phyloP scores from a whole-genome alignment of 2,113 vertebrate genomes.

The Paraplagusia blochii region DNA sequence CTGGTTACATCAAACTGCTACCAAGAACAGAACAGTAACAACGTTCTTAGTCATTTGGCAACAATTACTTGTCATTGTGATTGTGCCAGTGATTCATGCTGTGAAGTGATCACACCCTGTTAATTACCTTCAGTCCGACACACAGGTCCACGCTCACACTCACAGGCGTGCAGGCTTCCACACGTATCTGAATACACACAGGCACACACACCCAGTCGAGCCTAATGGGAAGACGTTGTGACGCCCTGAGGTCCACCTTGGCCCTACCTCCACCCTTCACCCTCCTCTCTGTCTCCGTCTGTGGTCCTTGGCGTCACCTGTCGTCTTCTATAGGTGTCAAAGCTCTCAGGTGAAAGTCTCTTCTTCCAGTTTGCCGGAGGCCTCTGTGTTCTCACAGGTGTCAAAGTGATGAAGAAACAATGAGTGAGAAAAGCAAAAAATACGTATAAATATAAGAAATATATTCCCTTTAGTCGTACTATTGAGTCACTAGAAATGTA shows the following conservation, averaged over 20 bases:
- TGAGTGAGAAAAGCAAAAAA: neutral
- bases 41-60: neutral
- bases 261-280: constrained; percentile 18
- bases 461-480: too few relatives aligned
- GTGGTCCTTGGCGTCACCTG: constrained; percentile 43
- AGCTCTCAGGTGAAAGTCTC: constrained; percentile 25
- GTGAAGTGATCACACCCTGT: constrained; percentile 27
- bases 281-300: constrained; percentile 25
- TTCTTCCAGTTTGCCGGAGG: constrained; percentile 42
- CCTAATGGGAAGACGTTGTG: constrained; percentile 30
- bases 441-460: too few relatives aligned
- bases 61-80: neutral
- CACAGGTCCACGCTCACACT: constrained; percentile 17
- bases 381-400: constrained; percentile 11
- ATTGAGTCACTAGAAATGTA: too few relatives aligned
- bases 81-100: constrained; percentile 10
- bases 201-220: constrained; percentile 2
- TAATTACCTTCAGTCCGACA: constrained; percentile 29
- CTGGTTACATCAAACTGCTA: constrained; percentile 2
- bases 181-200: constrained; percentile 26
- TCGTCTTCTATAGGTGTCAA: constrained; percentile 52
- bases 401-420: constrained; percentile 19
- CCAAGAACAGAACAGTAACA: neutral
- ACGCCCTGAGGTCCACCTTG: constrained; percentile 41
- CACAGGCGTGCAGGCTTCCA: constrained; percentile 39